These are phyloP conservation scores for Centropus bengalensis DNA, from an alignment of 2,113 vertebrate genomes.

Conservation along the genomic window DNA sequence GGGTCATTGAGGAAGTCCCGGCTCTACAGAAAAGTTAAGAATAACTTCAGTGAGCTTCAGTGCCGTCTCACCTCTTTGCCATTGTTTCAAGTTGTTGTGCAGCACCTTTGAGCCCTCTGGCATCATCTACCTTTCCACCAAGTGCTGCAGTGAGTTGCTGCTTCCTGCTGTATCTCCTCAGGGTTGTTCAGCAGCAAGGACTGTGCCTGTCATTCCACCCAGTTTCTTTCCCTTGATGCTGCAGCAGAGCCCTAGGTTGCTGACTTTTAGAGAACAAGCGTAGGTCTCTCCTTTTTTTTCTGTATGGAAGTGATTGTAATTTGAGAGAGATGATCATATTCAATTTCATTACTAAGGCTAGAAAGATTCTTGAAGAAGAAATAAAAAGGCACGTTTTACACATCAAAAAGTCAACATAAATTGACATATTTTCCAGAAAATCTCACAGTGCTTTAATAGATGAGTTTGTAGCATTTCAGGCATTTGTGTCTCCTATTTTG, in stretches of 20 bases:
- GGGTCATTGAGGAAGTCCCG: background rate
- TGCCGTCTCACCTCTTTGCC: background rate
- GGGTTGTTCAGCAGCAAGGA: background rate
- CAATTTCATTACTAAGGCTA: background rate
- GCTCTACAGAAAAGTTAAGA: background rate
- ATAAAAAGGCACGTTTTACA: background rate
- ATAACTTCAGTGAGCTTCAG: fast-evolving
- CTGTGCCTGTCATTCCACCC: background rate
- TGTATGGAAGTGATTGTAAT: constrained; percentile 39
- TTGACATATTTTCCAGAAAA: background rate
- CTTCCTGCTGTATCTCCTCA: background rate
- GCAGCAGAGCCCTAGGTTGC: background rate
- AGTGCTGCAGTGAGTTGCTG: background rate
- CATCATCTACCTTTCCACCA: background rate
- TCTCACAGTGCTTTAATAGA: background rate
- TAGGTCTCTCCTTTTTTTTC: background rate
- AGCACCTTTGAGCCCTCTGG: background rate
- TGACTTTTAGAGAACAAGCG: background rate
- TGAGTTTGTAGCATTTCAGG: background rate
- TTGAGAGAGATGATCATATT: constrained; percentile 41
- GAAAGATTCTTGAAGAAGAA: background rate
- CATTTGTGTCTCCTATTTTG: background rate
- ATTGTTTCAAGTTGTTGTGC: background rate
- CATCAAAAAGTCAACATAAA: constrained; percentile 20
- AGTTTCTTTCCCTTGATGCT: background rate